A percentile compares a stretch with the other conserved stretches of the same genome.
Evolutionary conservation across 2,113 vertebrate species (phyloP).

Genomic region (Bubo blakistoni): DNA sequence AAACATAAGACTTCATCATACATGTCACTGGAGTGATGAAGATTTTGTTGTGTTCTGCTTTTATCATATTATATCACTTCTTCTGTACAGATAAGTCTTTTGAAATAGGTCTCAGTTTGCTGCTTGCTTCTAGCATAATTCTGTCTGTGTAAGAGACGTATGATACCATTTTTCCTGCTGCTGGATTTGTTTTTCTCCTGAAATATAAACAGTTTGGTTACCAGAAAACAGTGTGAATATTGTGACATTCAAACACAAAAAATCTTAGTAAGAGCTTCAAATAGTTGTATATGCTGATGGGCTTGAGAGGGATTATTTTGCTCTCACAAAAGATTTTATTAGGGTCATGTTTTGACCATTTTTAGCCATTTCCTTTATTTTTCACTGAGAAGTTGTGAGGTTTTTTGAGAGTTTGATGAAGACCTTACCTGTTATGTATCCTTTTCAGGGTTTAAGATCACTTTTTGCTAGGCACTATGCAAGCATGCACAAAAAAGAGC

Average conservation of each 20-base stretch:
- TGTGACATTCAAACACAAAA: neutral
- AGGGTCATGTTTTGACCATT: neutral
- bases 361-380: neutral
- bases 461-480: neutral
- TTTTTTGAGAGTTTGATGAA: neutral
- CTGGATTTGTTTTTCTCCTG: slow-evolving; percentile 1
- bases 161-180: neutral
- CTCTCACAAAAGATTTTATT: neutral
- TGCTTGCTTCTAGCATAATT: neutral
- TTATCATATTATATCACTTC: neutral
- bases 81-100: neutral
- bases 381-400: neutral
- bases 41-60: neutral
- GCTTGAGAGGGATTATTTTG: neutral
- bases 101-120: neutral
- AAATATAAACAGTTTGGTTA: slow-evolving; percentile 10
- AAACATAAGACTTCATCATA: neutral
- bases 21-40: neutral
- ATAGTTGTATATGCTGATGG: neutral
- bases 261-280: neutral
- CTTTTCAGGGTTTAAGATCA: neutral
- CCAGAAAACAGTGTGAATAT: neutral
- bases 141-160: neutral
- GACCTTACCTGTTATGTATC: neutral
- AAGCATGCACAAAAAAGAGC: neutral